Evolutionary conservation across 2,888 invertebrate species (phyloP), one percentile per base, ranked within the genome.

Genomic region (Drosophila bunnanda): DNA sequence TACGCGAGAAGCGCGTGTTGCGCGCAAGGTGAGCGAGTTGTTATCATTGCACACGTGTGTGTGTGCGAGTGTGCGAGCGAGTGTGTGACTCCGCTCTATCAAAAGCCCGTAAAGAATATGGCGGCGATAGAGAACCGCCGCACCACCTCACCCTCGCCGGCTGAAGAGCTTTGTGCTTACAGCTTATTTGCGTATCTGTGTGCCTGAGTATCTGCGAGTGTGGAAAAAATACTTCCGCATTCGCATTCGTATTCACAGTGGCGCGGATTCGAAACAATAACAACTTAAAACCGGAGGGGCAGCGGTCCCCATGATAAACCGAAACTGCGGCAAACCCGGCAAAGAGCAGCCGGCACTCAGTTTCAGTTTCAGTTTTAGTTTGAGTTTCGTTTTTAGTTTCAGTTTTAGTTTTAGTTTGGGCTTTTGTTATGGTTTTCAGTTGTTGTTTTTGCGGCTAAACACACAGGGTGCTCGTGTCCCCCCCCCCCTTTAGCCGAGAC

Each of bases 201-300:
- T 76, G 81, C 57, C 50, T 50, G 72, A 66, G 50, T 32, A 50
- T 50, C 48, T 50, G 48, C 32, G 48, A 20, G 48, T 32, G 48
- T 9, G 70, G 74, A 78, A 77, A 78, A 88, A 85, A 85, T 86
- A 83, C 83, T 85, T 85, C 85, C 88, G 85, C 88, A 75, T 81
- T 75, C 46, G 46, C 25, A 50, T 50, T 30, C 48, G 48, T 48
- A 48, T 48, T 50, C 48, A 50, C 85, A 67, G 74, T 79, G 59
- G 83, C 50, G 50, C 32, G 75, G 79, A 74, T 75, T 82, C 72
- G 88, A 80, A 82, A 80, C 78, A 87, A 77, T 50, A 82, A 74
- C 78, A 83, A 71, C 59, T 58, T 20, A 58, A 48, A 32, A n/a
- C 46, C 25, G 17, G 25, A 25, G 32, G 41, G 61, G 39, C 38